Base-by-base conservation (phyloP, 2,113 vertebrate species). In the Takifugu bimaculatus region DNA sequence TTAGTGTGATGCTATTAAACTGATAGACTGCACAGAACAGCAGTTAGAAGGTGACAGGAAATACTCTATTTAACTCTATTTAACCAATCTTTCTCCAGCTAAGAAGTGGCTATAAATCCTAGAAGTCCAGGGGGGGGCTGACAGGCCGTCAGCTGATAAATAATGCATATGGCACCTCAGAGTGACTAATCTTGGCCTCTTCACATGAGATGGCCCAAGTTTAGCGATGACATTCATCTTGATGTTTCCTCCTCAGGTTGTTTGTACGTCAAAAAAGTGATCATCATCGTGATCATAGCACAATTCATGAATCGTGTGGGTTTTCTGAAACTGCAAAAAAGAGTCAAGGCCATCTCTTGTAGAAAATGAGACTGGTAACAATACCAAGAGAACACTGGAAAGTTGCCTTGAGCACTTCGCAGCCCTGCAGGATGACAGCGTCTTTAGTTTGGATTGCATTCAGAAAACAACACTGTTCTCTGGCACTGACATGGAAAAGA, bases 181-280 rank as follows among this genome's bases (percentile, higher is more conserved):
- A 73, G 85, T 68, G 85, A 88, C 85, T 87, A 87, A 91, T 85
- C 72, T 80, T 25, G 52, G 74, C 71, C 83, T 75, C 69, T 87
- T 88, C 78, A 80, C 84, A 81, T 65, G 64, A 72, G 75, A 85
- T 65, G 76, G 66, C 71, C 26, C 0, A 27, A 65, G 68, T 63
- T 81, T 77, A 70, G 63, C 56, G 15, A 15, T 3, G 29, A 77
- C 65, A 69, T 74, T 63, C 74, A 20, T 66, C 49, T 57, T 45
- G 65, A 78, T 39, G 54, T 20, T 26, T 58, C 26, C 25, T 6
- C 1, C 43, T 50, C 29, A 2, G 3, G 50, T 11, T 25, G 12
- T n/a, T 6, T 10, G 4, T 10, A 1, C 5, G 20, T 62, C 15
- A 7, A 69, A n/a, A 35, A 25, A 63, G 44, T 14, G 26, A 4